Base-by-base conservation (phyloP, 2,888 invertebrate species). In the Boloria euphrosyne region DNA sequence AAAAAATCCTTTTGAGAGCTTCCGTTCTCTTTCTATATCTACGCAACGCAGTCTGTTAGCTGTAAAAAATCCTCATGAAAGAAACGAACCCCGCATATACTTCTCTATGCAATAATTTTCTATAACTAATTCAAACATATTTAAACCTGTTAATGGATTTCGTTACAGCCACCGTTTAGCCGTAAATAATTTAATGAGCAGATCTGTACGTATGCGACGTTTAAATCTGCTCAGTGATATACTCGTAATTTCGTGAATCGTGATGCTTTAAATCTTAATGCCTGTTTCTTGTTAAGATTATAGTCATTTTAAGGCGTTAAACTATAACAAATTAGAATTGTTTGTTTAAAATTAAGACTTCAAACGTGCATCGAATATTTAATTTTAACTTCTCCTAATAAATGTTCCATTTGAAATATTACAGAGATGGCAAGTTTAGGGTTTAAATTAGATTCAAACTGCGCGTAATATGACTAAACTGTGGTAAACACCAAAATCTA, bases 271-370 rank as follows among this genome's bases (percentile, higher is more conserved):
- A 13, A 3, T 6, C 47, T 44, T 43, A 61, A 55, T 38, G 31
- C 38, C 55, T 57, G 54, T 27, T 57, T 61, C 66, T 66, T 51
- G 66, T 66, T 66, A 61, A 44, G 18, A 62, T 65, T 53, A 49
- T 54, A 50, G 55, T 27, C 31, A 47, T 66, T 57, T 38, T 46
- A 49, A 50, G 43, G 50, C 22, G n/a, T 62, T 55, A 22, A 51
- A 57, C 44, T 46, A 18, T 10, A 44, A 18, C n/a, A 55, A 44
- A 14, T 46, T 4, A n/a, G n/a, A 22, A 57, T n/a, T 46, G 27
- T 38, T 57, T 57, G 53, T 65, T 63, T 55, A 44, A 63, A 62
- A 61, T 62, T 66, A 51, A 55, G 44, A 61, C 61, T 55, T 66
- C 66, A 66, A 66, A 61, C 49, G 54, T 38, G 14, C 47, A 14